Evolutionary conservation across 2,888 invertebrate species (phyloP).

Genomic region (Eristalinus sepulchralis): DNA sequence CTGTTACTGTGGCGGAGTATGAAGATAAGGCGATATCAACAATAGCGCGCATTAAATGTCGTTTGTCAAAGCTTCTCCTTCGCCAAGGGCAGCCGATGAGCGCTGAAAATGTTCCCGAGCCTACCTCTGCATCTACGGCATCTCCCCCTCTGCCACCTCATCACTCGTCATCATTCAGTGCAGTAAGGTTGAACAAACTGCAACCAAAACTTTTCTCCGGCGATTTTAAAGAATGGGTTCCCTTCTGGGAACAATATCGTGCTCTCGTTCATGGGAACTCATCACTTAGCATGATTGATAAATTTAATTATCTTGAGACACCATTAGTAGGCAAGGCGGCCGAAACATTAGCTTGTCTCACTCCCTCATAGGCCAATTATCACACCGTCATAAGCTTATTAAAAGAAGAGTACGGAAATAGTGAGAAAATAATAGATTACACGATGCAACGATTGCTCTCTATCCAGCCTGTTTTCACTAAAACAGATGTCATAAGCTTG

Average conservation of each 20-base stretch:
- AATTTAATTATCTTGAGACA: too few relatives aligned
- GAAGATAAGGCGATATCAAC: not conserved
- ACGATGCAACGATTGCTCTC: not conserved
- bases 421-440: not conserved
- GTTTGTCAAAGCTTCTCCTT: not conserved
- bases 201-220: not conserved
- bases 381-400: not conserved
- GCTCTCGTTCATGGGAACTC: too few relatives aligned
- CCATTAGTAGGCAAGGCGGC: too few relatives aligned
- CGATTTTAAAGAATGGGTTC: not conserved
- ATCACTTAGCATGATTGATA: too few relatives aligned
- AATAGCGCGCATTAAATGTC: not conserved
- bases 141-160: too few relatives aligned
- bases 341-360: not conserved
- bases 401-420: constrained; percentile 1
- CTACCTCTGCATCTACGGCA: not conserved
- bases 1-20: not conserved
- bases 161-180: constrained; percentile 9
- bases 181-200: not conserved
- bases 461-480: not conserved
- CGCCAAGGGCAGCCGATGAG: too few relatives aligned
- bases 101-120: too few relatives aligned
- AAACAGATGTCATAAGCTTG: not conserved
- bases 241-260: not conserved
- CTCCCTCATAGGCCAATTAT: not conserved